Evolutionary conservation across 2,113 vertebrate genomes (phyloP).

Genomic region (Dissostichus mawsoni): DNA sequence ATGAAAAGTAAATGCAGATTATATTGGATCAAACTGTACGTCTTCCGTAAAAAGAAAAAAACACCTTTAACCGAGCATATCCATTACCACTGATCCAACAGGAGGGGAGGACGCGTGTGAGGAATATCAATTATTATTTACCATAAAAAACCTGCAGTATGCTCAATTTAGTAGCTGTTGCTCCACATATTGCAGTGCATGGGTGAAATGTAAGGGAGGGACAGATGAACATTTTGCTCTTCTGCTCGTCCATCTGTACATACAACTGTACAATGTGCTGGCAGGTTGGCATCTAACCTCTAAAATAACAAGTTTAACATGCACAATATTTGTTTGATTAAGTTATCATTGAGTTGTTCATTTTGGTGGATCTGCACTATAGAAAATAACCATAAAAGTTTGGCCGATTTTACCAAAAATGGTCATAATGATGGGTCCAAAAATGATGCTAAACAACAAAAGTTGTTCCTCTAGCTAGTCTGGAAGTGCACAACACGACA

Average conservation of each 20-base stretch:
- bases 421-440: no score
- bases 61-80: background rate
- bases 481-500: no score
- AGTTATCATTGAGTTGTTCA: no score
- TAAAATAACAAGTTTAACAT: no score
- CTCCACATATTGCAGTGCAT: conserved; percentile 4
- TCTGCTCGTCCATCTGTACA: conserved; percentile 67
- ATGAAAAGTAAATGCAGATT: conserved; percentile 35
- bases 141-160: conserved; percentile 22
- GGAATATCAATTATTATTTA: conserved; percentile 26
- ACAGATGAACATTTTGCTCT: conserved; percentile 37
- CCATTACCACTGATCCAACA: conserved; percentile 22
- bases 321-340: no score
- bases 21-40: conserved; percentile 1
- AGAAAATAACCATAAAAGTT: no score
- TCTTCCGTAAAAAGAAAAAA: background rate
- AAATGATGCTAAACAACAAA: no score
- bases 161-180: conserved; percentile 17
- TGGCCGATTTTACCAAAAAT: no score
- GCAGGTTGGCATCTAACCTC: no score
- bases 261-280: background rate
- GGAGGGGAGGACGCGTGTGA: conserved; percentile 10
- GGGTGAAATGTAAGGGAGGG: conserved; percentile 20
- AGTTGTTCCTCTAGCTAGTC: no score
- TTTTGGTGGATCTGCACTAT: no score